Conservation (phyloP, 2,113 vertebrate species). For the Corythornis vintsioides region DNA sequence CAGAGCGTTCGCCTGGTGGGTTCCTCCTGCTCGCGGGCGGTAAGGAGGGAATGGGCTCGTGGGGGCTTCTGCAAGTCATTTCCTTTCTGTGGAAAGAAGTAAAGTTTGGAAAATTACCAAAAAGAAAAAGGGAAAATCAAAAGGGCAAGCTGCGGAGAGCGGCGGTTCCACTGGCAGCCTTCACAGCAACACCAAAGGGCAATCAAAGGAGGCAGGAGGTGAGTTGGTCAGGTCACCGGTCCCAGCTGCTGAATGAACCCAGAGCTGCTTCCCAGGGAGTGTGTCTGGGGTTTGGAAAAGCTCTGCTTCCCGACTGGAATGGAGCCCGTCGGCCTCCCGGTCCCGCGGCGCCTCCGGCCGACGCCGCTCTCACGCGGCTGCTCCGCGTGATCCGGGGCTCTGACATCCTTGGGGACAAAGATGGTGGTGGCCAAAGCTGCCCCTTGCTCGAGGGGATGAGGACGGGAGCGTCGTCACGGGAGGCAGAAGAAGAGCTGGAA, state of each 20-base stretch:
- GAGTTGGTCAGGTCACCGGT: background rate
- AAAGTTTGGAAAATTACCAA: conserved; percentile 63
- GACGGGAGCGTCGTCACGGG: rapidly evolving
- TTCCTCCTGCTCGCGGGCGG: conserved; percentile 25
- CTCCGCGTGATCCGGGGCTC: background rate
- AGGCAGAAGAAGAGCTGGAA: background rate
- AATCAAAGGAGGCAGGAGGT: background rate
- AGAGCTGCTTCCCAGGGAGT: background rate
- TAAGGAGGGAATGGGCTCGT: conserved; percentile 37
- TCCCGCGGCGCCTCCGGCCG: background rate
- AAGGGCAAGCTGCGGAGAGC: background rate
- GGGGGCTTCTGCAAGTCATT: conserved; percentile 64
- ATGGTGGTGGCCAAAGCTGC: background rate
- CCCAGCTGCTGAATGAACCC: background rate
- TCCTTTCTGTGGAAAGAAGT: conserved; percentile 73
- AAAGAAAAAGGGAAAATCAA: background rate
- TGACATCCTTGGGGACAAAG: background rate
- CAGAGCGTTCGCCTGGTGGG: conserved; percentile 4
- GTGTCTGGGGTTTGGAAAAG: conserved; percentile 13
- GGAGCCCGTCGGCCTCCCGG: background rate
- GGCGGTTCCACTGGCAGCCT: conserved; percentile 10
- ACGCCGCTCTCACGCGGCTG: rapidly evolving
- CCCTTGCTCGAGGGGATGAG: background rate
- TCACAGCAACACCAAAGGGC: background rate
- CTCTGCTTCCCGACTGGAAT: background rate